Evolutionary conservation across 2,113 vertebrate species (phyloP).

Genomic region (Tichodroma muraria): DNA sequence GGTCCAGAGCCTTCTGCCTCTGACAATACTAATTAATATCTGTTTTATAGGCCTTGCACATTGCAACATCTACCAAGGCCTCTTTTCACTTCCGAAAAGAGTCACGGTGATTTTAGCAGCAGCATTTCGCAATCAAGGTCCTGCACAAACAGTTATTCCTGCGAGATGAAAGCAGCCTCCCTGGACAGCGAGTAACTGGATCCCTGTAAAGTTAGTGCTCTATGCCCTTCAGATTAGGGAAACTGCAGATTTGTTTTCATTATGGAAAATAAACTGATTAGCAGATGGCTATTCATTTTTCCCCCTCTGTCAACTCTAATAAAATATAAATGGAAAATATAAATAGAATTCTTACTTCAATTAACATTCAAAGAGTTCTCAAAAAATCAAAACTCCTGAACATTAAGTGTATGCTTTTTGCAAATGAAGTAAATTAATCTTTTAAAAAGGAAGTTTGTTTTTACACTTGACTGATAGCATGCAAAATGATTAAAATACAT

Average conservation of each 20-base stretch:
- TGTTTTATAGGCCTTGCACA: not conserved
- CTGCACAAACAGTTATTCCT: not conserved
- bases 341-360: slow-evolving; percentile 54
- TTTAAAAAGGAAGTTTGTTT: not conserved
- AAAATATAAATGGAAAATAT: slow-evolving; percentile 31
- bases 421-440: slow-evolving; percentile 27
- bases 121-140: not conserved
- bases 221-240: not conserved
- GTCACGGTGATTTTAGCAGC: not conserved
- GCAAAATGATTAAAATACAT: slow-evolving; percentile 7
- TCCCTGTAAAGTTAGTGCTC: not conserved
- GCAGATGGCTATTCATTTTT: slow-evolving; percentile 44
- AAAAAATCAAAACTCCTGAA: slow-evolving; percentile 3
- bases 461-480: not conserved
- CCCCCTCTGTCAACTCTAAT: slow-evolving; percentile 15
- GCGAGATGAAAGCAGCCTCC: not conserved
- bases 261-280: slow-evolving; percentile 54
- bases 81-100: not conserved
- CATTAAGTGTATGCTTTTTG: not conserved
- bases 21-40: not conserved
- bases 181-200: not conserved
- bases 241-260: slow-evolving; percentile 44
- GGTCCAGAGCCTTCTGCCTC: not conserved
- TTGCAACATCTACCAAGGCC: not conserved
- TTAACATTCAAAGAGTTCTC: not conserved